Evolutionary conservation across 2,113 vertebrate genomes (phyloP), one percentile per base, ranked within the genome.

Genomic region (Peromyscus polionotus): DNA sequence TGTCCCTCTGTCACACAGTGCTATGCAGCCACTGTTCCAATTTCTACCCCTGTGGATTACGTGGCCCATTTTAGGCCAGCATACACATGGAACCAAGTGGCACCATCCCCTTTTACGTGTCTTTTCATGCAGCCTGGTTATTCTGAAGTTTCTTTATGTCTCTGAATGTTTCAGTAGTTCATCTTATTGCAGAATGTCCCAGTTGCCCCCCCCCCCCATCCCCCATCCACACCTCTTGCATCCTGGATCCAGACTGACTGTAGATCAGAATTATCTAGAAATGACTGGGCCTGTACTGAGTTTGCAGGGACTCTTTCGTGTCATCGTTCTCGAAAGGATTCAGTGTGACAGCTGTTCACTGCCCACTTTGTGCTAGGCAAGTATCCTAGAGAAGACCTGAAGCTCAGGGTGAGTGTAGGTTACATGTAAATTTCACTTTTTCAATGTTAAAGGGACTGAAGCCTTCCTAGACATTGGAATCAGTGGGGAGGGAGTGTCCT

Each of bases 71-170:
- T 51, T 88, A 65, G 84, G 42, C 75, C 80, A 31, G 14, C 28
- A 3, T 24, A 54, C 48, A 85, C 91, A 65, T 11, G 20, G 54
- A 70, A 80, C 31, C n/a, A 33, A n/a, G 39, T 6, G 36, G 24
- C 12, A 48, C 13, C 16, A 75, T 26, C 10, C 16, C 28, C 61
- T 84, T 94, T 84, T 33, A 72, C 45, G 79, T 51, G 79, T 76
- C 77, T 61, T 95, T 95, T 91, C 93, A 76, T 28, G 70, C 39
- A 75, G 70, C 70, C 48, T 51, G 80, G 61, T 93, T 88, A 36
- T 85, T 96, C 70, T 75, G 59, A 93, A 88, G 79, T 63, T 95
- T 68, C 61, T 73, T 94, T 28, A 59, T 84, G 54, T 54, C 70
- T 16, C 51, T 57, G 75, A 87, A 28, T 90, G 16, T 90, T 83